phyloP scores from a whole-genome alignment of 1,140 invertebrate species.

The Cryptotermes secundus region DNA sequence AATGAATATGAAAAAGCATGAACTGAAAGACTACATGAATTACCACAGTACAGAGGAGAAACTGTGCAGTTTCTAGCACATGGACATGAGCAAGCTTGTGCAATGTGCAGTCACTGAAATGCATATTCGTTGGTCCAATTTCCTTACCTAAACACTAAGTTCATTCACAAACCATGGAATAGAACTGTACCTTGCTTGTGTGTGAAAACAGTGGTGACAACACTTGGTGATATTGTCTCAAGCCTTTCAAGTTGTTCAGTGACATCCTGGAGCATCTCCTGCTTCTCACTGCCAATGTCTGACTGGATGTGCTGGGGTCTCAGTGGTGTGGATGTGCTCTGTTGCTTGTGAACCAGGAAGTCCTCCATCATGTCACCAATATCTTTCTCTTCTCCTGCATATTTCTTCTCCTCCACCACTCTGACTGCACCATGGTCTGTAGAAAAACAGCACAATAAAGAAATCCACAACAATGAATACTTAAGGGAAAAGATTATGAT shows the following conservation, averaged over 20 bases:
- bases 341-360: not conserved
- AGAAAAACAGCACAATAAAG: not conserved
- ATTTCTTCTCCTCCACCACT: conserved; percentile 36
- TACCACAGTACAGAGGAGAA: too few species aligned
- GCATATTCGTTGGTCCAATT: too few species aligned
- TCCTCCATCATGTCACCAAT: conserved; percentile 32
- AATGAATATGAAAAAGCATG: too few species aligned
- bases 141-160: too few species aligned
- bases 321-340: not conserved
- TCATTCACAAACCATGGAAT: too few species aligned
- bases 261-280: not conserved
- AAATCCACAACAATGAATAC: not conserved
- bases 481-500: not conserved
- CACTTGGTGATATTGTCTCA: conserved; percentile 21
- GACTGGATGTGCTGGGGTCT: not conserved
- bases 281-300: not conserved
- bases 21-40: too few species aligned
- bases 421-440: not conserved
- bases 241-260: conserved; percentile 23
- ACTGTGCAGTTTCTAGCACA: too few species aligned
- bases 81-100: too few species aligned
- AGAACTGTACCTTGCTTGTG: conserved; percentile 3
- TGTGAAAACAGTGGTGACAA: not conserved
- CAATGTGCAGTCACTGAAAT: too few species aligned
- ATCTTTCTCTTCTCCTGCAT: conserved; percentile 42